A percentile compares a stretch with the other conserved stretches of the same genome.
These are phyloP conservation scores for Stylophora pistillata DNA, from an alignment of 64 coral and sea anemone genomes.

Conservation along the genomic window DNA sequence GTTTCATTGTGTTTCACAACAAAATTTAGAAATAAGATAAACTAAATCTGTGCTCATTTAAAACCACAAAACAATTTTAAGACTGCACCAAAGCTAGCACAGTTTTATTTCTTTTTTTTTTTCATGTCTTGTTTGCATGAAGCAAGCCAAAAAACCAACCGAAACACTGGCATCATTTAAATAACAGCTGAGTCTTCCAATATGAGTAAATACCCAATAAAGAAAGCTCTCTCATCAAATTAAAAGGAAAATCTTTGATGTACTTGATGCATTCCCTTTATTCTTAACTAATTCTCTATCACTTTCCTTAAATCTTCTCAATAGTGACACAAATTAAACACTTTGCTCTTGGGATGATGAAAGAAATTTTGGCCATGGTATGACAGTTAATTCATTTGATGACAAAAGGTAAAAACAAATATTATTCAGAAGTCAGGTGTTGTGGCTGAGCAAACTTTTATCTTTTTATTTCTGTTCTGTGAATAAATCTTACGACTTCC, in stretches of 20 bases:
- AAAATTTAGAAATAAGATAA: no score
- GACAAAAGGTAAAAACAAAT: slow-evolving; percentile 16
- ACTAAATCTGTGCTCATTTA: no score
- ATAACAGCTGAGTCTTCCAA: slow-evolving; percentile 30
- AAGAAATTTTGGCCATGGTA: slow-evolving; percentile 26
- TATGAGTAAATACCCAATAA: neutral
- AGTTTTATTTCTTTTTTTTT: neutral
- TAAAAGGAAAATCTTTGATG: neutral
- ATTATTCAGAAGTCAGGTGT: slow-evolving; percentile 6
- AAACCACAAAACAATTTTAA: neutral
- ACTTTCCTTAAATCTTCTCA: neutral
- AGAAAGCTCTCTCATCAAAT: slow-evolving; percentile 27
- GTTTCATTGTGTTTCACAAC: no score
- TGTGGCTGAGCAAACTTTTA: slow-evolving; percentile 17
- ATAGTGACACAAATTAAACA: slow-evolving; percentile 4
- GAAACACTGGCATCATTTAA: slow-evolving; percentile 12
- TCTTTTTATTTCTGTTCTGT: neutral
- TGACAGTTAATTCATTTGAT: slow-evolving; percentile 42
- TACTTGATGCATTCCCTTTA: neutral
- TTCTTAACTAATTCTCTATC: neutral
- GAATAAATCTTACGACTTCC: slow-evolving; percentile 20
- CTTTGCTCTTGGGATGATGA: slow-evolving; percentile 1
- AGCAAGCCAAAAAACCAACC: neutral
- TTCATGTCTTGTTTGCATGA: neutral
- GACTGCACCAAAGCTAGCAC: neutral